A percentile compares a stretch with the other conserved stretches of the same genome.
phyloP scores from a whole-genome alignment of 2,113 vertebrate species.

The Campylomormyrus numenius region DNA sequence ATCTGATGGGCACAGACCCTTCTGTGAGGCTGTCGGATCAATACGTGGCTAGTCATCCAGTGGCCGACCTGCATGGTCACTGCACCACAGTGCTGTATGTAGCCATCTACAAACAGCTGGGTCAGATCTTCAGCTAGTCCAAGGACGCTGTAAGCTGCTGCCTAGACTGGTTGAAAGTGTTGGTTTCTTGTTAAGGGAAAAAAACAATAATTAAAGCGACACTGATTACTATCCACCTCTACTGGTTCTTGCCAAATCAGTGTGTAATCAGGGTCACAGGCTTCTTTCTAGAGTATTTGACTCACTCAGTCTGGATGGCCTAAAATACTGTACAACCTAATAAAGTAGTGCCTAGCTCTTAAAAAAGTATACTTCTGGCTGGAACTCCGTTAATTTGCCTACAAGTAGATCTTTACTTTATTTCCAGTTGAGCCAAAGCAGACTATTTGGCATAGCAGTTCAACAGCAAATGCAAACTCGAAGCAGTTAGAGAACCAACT shows the following conservation, averaged over 20 bases:
- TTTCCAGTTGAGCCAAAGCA: neutral
- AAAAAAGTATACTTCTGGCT: neutral
- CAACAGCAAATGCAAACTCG: neutral
- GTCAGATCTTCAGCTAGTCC: constrained; percentile 48
- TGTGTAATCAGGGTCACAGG: neutral
- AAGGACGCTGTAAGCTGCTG: constrained; percentile 40
- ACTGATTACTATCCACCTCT: neutral
- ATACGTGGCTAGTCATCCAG: constrained; percentile 33
- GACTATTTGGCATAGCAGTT: neutral
- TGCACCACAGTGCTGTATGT: constrained; percentile 35
- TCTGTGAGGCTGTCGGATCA: constrained; percentile 42
- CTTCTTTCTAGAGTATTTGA: neutral
- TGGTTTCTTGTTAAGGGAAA: neutral
- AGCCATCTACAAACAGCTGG: constrained; percentile 32
- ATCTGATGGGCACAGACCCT: constrained; percentile 32
- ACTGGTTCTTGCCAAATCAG: neutral
- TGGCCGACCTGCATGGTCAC: constrained; percentile 40
- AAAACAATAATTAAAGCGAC: neutral
- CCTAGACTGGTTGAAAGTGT: neutral
- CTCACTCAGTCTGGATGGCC: neutral
- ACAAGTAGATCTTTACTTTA: neutral
- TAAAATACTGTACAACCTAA: neutral
- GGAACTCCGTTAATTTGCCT: neutral
- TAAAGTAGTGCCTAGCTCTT: neutral
- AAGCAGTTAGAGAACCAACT: neutral